phyloP scores from a whole-genome alignment of 2,888 invertebrate genomes.

The Crossocerus cetratus region DNA sequence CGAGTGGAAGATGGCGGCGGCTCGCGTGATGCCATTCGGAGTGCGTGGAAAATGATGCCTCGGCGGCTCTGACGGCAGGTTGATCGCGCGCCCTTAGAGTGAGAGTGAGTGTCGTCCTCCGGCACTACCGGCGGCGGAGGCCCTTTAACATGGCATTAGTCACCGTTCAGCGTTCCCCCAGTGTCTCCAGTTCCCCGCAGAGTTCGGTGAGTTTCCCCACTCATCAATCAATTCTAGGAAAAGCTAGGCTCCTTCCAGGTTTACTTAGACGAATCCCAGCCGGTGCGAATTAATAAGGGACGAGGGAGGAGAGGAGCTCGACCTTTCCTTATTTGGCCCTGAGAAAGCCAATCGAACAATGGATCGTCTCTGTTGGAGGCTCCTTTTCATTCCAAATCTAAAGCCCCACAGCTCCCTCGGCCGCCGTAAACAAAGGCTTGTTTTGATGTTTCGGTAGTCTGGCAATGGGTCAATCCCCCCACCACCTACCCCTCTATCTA shows the following conservation, averaged over 20 bases:
- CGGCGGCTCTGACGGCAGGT: conserved; percentile 67
- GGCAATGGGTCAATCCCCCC: conserved; percentile 8
- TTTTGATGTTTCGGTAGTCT: conserved; percentile 39
- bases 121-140: conserved; percentile 54
- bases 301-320: not conserved
- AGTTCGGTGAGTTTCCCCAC: conserved; percentile 78
- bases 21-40: conserved; percentile 72
- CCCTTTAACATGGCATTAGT: conserved; percentile 82
- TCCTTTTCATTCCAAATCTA: too few species aligned
- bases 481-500: conserved; percentile 27
- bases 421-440: conserved; percentile 34
- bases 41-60: conserved; percentile 73
- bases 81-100: conserved; percentile 66
- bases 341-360: conserved; percentile 50
- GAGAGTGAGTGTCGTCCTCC: conserved; percentile 64
- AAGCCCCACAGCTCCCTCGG: too few species aligned
- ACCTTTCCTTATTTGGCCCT: conserved; percentile 66
- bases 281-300: not conserved
- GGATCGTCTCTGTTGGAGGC: conserved; percentile 16
- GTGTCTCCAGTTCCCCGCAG: conserved; percentile 83
- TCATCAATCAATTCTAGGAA: not conserved
- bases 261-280: not conserved
- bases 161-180: conserved; percentile 85
- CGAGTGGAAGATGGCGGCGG: conserved; percentile 74
- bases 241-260: too few species aligned